These are phyloP conservation scores for Nasalis larvatus DNA, from an alignment of 2,113 vertebrate species.

Conservation along the genomic window DNA sequence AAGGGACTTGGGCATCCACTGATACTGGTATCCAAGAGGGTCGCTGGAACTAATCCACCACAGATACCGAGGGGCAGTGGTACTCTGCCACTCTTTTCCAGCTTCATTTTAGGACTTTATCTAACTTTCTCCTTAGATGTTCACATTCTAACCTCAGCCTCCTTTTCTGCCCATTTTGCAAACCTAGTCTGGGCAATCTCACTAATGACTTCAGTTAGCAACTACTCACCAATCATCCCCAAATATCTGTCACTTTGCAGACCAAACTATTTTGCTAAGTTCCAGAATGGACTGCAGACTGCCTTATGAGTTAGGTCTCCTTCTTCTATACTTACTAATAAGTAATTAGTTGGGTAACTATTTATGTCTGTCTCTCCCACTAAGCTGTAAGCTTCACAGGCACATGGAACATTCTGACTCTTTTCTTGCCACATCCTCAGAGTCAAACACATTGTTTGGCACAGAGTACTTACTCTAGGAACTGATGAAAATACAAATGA, in stretches of 20 bases:
- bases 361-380: constrained; percentile 39
- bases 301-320: neutral
- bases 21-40: neutral
- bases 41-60: neutral
- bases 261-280: neutral
- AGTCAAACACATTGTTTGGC: neutral
- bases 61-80: neutral
- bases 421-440: neutral
- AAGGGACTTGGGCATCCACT: neutral
- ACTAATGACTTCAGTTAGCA: neutral
- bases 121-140: neutral
- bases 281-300: neutral
- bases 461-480: neutral
- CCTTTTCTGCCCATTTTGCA: neutral
- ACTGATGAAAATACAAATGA: neutral
- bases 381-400: neutral
- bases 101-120: neutral
- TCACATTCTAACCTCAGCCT: neutral
- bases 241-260: neutral
- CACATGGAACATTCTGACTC: neutral
- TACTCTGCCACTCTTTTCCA: neutral
- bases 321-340: constrained; percentile 41
- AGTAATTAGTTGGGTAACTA: constrained; percentile 32
- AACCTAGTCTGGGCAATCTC: neutral
- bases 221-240: neutral